Evolutionary conservation across 2,888 invertebrate species (phyloP).

Genomic region (Drosophila tanythrix): DNA sequence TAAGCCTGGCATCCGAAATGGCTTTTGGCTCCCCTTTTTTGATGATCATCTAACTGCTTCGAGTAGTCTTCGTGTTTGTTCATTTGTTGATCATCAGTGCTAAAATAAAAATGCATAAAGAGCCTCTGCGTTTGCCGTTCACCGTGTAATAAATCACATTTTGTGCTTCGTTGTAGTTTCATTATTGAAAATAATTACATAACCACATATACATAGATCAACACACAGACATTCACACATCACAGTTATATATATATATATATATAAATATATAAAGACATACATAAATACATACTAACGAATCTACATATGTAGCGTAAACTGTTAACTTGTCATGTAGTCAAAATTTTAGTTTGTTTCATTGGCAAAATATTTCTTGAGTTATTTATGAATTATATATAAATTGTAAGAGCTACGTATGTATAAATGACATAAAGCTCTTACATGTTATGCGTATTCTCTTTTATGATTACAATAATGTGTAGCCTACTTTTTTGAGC

Average conservation of each 20-base stretch:
- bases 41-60: slow-evolving; percentile 47
- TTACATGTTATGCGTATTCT: neutral
- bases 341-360: neutral
- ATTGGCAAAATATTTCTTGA: neutral
- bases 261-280: slow-evolving; percentile 6
- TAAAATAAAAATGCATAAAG: neutral
- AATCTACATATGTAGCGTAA: neutral
- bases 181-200: slow-evolving; percentile 81
- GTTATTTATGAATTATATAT: neutral
- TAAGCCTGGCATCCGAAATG: slow-evolving; percentile 47
- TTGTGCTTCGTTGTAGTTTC: slow-evolving; percentile 80
- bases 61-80: slow-evolving; percentile 49
- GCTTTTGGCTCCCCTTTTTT: slow-evolving; percentile 46
- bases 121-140: slow-evolving; percentile 29
- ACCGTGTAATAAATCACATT: slow-evolving; percentile 54
- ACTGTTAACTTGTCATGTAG: neutral
- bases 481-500: slow-evolving; percentile 28
- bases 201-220: slow-evolving; percentile 12
- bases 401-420: neutral
- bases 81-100: slow-evolving; percentile 45
- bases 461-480: neutral
- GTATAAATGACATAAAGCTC: neutral
- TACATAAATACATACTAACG: slow-evolving; percentile 7
- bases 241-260: neutral
- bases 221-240: slow-evolving; percentile 10